Base-by-base conservation (phyloP, 2,113 vertebrate species). In the Notarius lentiginosus region DNA sequence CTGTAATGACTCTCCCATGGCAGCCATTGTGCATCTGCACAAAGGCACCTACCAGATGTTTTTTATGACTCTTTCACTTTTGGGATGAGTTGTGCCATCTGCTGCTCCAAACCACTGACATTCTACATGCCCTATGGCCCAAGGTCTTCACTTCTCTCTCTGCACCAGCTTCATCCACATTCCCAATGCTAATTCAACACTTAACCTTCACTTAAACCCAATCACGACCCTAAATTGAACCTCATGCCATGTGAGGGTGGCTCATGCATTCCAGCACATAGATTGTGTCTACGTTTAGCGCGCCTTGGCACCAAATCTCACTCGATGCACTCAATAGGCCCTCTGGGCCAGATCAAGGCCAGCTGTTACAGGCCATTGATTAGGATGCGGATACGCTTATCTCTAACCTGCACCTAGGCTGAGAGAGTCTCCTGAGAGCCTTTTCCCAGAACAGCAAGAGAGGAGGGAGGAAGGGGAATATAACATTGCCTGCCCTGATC, bases 31-130 rank as follows among this genome's bases (percentile, higher is more conserved):
- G 89, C 41, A 84, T 85, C 82, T 90, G 80, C 79, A 89, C 89
- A 91, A 91, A 89, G 85, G 83, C 89, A 88, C 68, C 89, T 86
- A 90, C 85, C 89, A 88, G 82, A 85, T 80, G 88, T 85, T 88
- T 90, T 80, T 73, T 86, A 84, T 47, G 63, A 76, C 80, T 55
- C 70, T 61, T 84, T 88, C 58, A 79, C 84, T 88, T 87, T 85
- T 82, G 68, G 83, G 73, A 73, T 55, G 84, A 87, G 30, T 66
- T 56, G 18, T 73, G 51, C 88, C 88, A 91, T 91, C 88, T 89
- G 90, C 81, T 83, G 63, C 88, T 85, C 65, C 61, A 60, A 56
- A 65, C 58, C 75, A 7, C 34, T 88, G 87, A 89, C 79, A 88
- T 80, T 84, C 80, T 53, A 60, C 84, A 86, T 24, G 47, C 80